These are phyloP conservation scores for Cinclus cinclus DNA, from an alignment of 2,113 vertebrate genomes.

Conservation along the genomic window DNA sequence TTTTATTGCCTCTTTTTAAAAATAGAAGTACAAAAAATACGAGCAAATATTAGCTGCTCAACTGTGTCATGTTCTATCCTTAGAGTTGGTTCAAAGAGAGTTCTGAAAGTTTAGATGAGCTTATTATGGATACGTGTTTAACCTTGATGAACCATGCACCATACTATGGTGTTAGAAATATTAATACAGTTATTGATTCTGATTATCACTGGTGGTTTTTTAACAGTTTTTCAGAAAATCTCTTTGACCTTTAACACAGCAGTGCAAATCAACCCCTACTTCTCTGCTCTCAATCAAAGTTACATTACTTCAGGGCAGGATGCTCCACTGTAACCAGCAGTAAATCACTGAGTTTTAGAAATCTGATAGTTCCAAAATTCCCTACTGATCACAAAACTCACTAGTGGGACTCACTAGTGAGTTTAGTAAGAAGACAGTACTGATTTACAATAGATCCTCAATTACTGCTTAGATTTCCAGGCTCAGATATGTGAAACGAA, in stretches of 20 bases:
- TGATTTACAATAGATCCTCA: neutral
- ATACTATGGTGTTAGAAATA: neutral
- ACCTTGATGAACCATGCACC: neutral
- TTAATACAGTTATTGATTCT: neutral
- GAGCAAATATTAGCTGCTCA: neutral
- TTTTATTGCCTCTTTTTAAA: neutral
- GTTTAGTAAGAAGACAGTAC: neutral
- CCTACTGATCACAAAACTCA: accelerated
- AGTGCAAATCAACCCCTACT: neutral
- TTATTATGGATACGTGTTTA: neutral
- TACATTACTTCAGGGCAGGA: neutral
- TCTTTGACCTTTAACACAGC: neutral
- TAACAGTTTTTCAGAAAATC: neutral
- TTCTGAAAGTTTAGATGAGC: neutral
- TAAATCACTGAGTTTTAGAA: neutral
- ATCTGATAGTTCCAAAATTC: neutral
- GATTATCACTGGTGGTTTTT: neutral
- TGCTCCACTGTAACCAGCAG: neutral
- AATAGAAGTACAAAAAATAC: neutral
- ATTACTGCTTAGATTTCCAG: neutral
- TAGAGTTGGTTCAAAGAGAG: neutral
- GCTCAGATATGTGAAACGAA: neutral
- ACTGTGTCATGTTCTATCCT: neutral
- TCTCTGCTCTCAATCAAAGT: neutral
- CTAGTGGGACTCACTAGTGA: neutral